These are phyloP conservation scores for Sylvia borin DNA, from an alignment of 2,797 vertebrate species.

Conservation along the genomic window DNA sequence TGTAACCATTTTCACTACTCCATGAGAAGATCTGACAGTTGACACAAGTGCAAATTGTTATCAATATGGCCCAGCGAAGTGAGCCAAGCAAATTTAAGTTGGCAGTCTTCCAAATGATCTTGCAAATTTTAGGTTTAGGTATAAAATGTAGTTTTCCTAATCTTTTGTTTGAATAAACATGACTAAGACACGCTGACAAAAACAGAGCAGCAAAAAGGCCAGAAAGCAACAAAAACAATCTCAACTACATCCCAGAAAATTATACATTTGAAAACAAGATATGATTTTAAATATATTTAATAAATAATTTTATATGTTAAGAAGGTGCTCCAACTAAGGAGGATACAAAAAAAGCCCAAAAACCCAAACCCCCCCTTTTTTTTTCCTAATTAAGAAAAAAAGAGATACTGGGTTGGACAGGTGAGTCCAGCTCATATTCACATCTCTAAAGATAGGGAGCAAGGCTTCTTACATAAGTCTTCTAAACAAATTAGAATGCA, in stretches of 20 bases:
- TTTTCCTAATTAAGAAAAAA: background rate
- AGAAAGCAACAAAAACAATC: background rate
- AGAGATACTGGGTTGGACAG: background rate
- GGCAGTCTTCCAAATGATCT: background rate
- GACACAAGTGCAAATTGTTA: background rate
- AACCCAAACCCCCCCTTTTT: background rate
- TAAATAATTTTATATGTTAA: background rate
- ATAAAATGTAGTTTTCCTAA: background rate
- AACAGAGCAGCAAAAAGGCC: background rate
- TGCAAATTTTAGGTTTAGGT: background rate
- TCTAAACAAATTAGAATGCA: background rate
- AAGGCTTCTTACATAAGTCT: background rate
- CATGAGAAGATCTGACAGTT: background rate
- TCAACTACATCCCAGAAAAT: background rate
- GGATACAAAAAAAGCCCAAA: background rate
- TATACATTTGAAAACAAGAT: background rate
- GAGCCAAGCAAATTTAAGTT: background rate
- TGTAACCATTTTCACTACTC: background rate
- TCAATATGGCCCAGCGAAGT: background rate
- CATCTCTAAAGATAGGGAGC: background rate
- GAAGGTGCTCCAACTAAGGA: background rate
- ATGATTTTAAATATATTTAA: background rate
- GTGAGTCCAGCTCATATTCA: background rate
- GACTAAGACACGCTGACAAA: background rate
- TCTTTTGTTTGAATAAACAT: background rate